A percentile compares a stretch with the other conserved stretches of the same genome.
Evolutionary conservation across 2,888 invertebrate genomes (phyloP).

Genomic region (Chrysolina americana): DNA sequence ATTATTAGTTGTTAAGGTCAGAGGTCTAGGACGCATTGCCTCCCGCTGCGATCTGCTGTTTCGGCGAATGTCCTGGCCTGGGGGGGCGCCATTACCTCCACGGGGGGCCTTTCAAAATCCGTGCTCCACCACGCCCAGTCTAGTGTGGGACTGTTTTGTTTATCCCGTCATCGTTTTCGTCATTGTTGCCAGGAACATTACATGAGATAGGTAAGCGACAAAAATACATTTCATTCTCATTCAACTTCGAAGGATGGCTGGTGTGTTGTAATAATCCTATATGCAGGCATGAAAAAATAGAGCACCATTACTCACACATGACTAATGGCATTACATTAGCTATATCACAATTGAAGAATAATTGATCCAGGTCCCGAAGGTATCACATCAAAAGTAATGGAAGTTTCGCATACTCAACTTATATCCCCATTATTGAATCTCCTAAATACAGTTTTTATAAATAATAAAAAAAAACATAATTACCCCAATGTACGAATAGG

Average conservation of each 20-base stretch:
- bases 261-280: neutral
- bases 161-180: slow-evolving; percentile 30
- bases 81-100: slow-evolving; percentile 66
- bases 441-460: no score
- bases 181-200: slow-evolving; percentile 21
- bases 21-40: slow-evolving; percentile 49
- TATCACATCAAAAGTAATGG: no score
- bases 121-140: slow-evolving; percentile 63
- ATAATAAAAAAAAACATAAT: no score
- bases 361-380: no score
- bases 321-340: no score
- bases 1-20: slow-evolving; percentile 33
- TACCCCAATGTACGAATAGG: no score
- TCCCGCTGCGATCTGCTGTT: slow-evolving; percentile 61
- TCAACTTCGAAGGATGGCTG: no score
- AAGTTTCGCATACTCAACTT: no score
- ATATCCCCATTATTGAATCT: no score
- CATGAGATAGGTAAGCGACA: slow-evolving; percentile 1
- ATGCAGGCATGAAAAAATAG: no score
- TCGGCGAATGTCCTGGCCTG: slow-evolving; percentile 63
- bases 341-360: no score
- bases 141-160: slow-evolving; percentile 43
- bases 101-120: slow-evolving; percentile 60
- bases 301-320: no score
- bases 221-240: neutral